Conservation (phyloP, 2,888 invertebrate species). For the Drosophila pseudotakahashii region DNA sequence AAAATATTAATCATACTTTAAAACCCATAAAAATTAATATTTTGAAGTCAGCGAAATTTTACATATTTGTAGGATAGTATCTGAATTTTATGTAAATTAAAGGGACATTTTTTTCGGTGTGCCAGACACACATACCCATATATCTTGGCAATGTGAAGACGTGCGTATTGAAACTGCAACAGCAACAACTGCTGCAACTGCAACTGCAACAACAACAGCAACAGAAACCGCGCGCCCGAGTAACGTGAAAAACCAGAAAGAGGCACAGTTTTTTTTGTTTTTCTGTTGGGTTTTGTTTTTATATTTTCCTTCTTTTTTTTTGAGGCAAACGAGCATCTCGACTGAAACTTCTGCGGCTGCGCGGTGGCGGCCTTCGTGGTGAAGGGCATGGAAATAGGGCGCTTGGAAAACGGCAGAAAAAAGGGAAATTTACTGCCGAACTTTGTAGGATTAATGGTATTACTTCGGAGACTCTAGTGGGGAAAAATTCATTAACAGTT, state of each 20-base stretch:
- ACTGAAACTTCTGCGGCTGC: conserved; percentile 33
- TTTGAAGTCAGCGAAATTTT: too few relatives aligned
- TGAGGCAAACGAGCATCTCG: conserved; percentile 53
- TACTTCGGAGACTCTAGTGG: background rate
- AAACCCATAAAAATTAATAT: too few relatives aligned
- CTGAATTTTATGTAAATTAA: too few relatives aligned
- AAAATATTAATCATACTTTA: too few relatives aligned
- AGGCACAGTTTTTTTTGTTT: conserved; percentile 66
- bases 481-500: background rate
- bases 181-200: conserved; percentile 47
- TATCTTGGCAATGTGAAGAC: conserved; percentile 67
- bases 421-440: conserved; percentile 22
- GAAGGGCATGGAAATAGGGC: conserved; percentile 48
- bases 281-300: conserved; percentile 40
- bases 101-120: background rate
- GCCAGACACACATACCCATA: conserved; percentile 15
- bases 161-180: conserved; percentile 65
- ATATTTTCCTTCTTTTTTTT: conserved; percentile 28
- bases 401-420: conserved; percentile 3
- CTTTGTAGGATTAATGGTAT: background rate
- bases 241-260: conserved; percentile 79
- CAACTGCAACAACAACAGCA: conserved; percentile 35
- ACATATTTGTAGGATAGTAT: too few relatives aligned
- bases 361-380: conserved; percentile 45
- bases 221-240: conserved; percentile 48